Conservation (phyloP, 2,113 vertebrate genomes). For the Gobiocypris rarus region DNA sequence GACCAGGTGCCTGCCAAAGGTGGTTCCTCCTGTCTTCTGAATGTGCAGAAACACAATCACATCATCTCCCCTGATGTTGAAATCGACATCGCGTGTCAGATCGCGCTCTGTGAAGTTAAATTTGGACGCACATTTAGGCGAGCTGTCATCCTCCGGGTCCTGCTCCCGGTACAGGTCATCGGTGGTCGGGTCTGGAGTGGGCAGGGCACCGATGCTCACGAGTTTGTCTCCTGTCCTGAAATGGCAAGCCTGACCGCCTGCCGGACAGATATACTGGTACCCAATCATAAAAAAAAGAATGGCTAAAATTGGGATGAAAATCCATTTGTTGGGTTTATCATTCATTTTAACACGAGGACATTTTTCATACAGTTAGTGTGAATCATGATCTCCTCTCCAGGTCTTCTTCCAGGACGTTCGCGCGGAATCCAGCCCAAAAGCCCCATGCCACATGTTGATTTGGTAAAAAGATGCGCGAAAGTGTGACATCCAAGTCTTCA, state of each 20-base stretch:
- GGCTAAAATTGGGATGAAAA: slow-evolving; percentile 88
- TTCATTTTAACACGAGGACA: slow-evolving; percentile 81
- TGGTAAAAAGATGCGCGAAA: neutral
- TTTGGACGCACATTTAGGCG: slow-evolving; percentile 74
- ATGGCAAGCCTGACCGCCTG: slow-evolving; percentile 78
- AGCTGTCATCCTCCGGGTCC: slow-evolving; percentile 79
- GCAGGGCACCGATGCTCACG: slow-evolving; percentile 71
- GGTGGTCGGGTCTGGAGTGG: slow-evolving; percentile 65
- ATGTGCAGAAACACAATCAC: slow-evolving; percentile 98
- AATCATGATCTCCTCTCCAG: slow-evolving; percentile 60
- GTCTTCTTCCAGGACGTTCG: slow-evolving; percentile 34
- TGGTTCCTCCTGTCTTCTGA: slow-evolving; percentile 97
- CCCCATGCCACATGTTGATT: slow-evolving; percentile 51
- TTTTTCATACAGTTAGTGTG: slow-evolving; percentile 73
- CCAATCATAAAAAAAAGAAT: slow-evolving; percentile 92
- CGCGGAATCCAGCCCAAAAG: neutral
- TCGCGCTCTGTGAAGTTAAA: slow-evolving; percentile 89
- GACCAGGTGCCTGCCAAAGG: slow-evolving; percentile 94
- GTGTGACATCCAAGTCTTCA: neutral
- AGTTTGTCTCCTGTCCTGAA: slow-evolving; percentile 75
- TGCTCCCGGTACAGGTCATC: slow-evolving; percentile 78
- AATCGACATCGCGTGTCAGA: slow-evolving; percentile 86
- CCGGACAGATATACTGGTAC: slow-evolving; percentile 91
- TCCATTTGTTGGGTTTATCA: slow-evolving; percentile 91
- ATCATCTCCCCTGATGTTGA: slow-evolving; percentile 92